Conservation (phyloP, 2,888 invertebrate genomes). For the Parasteatoda lunata region DNA sequence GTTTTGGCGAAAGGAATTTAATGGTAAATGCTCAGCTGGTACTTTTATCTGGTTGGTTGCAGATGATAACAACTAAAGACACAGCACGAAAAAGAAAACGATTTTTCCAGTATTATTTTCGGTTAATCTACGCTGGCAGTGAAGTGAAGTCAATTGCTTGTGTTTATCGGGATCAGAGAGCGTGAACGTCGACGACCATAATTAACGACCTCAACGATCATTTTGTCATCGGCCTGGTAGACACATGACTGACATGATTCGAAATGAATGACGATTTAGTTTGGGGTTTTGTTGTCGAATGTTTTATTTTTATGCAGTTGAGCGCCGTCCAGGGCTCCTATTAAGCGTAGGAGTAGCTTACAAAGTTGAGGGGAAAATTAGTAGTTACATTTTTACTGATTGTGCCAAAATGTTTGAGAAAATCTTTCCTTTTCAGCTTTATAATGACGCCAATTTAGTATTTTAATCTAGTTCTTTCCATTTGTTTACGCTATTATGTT, state of each 20-base stretch:
- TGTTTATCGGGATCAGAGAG: constrained; percentile 44
- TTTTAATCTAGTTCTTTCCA: too few species aligned
- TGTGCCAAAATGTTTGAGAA: too few species aligned
- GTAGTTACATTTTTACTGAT: too few species aligned
- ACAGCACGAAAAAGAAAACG: neutral
- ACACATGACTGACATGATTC: constrained; percentile 43
- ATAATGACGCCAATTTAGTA: too few species aligned
- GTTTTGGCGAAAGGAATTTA: constrained; percentile 17
- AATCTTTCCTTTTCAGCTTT: too few species aligned
- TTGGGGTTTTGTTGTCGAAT: constrained; percentile 1
- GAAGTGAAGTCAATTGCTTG: constrained; percentile 59
- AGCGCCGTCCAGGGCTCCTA: too few species aligned
- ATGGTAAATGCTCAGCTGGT: neutral
- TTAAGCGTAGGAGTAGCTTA: too few species aligned
- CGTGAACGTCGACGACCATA: constrained; percentile 47
- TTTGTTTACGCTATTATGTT: too few species aligned
- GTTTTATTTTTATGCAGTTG: too few species aligned
- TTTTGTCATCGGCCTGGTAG: constrained; percentile 45
- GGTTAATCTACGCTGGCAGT: neutral
- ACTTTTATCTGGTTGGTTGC: neutral
- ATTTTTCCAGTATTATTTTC: constrained; percentile 1
- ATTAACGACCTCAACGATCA: constrained; percentile 58
- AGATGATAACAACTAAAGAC: constrained; percentile 1
- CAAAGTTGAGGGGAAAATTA: too few species aligned
- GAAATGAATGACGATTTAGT: constrained; percentile 3